Conservation (phyloP, 2,113 vertebrate species). For the Diadophis punctatus region DNA sequence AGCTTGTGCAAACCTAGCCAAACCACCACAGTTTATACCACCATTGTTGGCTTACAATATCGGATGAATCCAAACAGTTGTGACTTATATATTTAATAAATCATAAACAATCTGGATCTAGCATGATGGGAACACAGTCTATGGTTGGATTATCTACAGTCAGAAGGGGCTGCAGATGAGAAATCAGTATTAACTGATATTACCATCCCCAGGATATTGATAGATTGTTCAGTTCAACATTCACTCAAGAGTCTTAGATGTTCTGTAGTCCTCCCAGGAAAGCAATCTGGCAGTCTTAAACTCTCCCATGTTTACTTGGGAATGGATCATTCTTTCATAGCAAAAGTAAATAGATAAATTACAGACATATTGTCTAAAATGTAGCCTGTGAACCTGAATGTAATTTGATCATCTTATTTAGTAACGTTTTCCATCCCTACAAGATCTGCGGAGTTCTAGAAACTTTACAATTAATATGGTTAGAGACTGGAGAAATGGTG, state of each 20-base stretch:
- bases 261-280: conserved; percentile 31
- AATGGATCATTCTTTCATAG: background rate
- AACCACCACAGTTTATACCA: background rate
- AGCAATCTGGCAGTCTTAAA: background rate
- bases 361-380: conserved; percentile 25
- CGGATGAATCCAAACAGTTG: background rate
- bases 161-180: background rate
- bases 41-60: background rate
- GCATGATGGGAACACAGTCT: background rate
- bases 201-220: background rate
- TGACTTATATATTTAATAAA: background rate
- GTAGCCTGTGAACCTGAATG: conserved; percentile 5
- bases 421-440: conserved; percentile 28
- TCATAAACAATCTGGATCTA: background rate
- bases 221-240: conserved; percentile 38
- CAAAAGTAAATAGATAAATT: conserved; percentile 28
- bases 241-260: conserved; percentile 19
- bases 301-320: conserved; percentile 3
- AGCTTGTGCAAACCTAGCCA: background rate
- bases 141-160: background rate
- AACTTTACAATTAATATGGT: conserved; percentile 26
- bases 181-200: background rate
- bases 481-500: background rate
- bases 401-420: conserved; percentile 46
- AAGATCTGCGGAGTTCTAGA: background rate